Conservation (phyloP, 1,140 invertebrate species). For the Bicyclus anynana region DNA sequence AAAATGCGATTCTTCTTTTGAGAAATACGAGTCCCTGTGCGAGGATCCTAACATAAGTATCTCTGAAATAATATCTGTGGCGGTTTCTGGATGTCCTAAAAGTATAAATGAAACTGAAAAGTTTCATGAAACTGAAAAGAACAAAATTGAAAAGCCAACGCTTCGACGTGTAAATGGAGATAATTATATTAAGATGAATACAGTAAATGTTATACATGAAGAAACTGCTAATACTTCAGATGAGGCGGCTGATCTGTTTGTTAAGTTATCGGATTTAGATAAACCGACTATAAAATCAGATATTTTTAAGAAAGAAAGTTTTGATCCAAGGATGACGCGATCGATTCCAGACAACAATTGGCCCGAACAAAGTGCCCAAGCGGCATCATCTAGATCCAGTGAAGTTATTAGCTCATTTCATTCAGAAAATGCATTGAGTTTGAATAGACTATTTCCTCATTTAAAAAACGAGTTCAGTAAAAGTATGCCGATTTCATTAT, state of each 20-base stretch:
- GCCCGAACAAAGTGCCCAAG: conserved; percentile 37
- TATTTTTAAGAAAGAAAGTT: conserved; percentile 19
- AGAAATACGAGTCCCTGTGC: conserved; percentile 59
- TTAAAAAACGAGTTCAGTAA: conserved; percentile 64
- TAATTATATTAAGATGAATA: conserved; percentile 11
- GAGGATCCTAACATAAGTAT: conserved; percentile 58
- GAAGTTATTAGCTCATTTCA: conserved; percentile 68
- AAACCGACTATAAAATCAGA: conserved; percentile 49
- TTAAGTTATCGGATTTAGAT: conserved; percentile 66
- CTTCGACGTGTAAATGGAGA: conserved; percentile 20
- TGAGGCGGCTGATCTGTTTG: conserved; percentile 46
- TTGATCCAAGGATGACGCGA: conserved; percentile 59
- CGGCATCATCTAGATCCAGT: conserved; percentile 43
- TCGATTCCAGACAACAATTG: conserved; percentile 68
- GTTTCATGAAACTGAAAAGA: conserved; percentile 14
- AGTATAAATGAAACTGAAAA: too few relatives aligned
- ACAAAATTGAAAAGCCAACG: conserved; percentile 18
- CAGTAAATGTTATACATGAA: conserved; percentile 30
- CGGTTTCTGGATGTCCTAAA: conserved; percentile 13
- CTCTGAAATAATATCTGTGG: conserved; percentile 52
- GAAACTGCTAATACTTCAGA: conserved; percentile 23
- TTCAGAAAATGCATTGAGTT: conserved; percentile 66
- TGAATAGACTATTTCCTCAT: conserved; percentile 68
- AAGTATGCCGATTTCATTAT: conserved; percentile 61
- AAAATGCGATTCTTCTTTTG: too few relatives aligned